phyloP scores from a whole-genome alignment of 2,113 vertebrate genomes.

The Azemiops feae region DNA sequence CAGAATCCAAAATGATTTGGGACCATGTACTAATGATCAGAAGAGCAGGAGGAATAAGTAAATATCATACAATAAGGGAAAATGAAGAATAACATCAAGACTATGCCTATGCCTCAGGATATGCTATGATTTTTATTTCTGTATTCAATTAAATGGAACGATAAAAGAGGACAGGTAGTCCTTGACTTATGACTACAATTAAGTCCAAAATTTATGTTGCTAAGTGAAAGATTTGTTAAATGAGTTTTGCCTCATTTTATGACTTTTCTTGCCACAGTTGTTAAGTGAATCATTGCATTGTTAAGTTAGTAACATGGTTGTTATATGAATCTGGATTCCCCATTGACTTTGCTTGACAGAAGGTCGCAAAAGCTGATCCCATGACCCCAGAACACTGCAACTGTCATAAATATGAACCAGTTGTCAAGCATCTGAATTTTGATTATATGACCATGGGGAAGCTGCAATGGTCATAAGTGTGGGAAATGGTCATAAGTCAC shows the following conservation, averaged over 20 bases:
- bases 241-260: not conserved
- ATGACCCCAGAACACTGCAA: not conserved
- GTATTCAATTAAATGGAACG: not conserved
- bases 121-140: not conserved
- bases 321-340: no score
- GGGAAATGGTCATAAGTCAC: not conserved
- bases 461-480: not conserved
- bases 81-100: not conserved
- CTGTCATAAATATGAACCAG: not conserved
- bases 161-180: not conserved
- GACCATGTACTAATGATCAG: not conserved
- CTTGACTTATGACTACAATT: not conserved
- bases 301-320: not conserved
- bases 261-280: not conserved
- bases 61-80: not conserved
- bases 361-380: not conserved
- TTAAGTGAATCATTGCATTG: not conserved
- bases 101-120: not conserved
- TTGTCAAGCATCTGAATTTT: not conserved
- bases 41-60: not conserved
- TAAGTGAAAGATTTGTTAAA: not conserved
- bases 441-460: not conserved
- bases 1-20: not conserved
- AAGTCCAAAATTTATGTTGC: not conserved
- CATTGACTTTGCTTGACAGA: not conserved